Percentiles rank a stretch among this genome's conserved stretches.
Evolutionary conservation across 2,113 vertebrate genomes (phyloP).

Genomic region (rat (Rattus norvegicus)): DNA sequence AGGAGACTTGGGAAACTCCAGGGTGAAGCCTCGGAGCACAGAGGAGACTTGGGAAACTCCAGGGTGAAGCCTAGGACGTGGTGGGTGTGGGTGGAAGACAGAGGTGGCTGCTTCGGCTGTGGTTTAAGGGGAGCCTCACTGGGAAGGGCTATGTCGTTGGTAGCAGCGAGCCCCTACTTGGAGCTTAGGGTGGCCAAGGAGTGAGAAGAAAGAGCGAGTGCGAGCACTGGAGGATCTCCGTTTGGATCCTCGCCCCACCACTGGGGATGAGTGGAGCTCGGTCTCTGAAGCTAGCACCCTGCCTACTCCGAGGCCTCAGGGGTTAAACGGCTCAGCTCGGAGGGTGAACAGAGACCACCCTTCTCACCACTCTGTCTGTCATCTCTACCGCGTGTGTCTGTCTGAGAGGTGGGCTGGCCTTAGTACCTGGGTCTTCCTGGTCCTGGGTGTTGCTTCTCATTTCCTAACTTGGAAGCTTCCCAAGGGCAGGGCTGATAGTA

Average conservation of each 20-base stretch:
- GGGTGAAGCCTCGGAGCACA: background rate
- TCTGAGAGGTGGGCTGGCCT: background rate
- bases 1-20: background rate
- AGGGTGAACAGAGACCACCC: background rate
- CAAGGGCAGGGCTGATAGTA: conserved; percentile 39
- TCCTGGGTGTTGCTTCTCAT: background rate
- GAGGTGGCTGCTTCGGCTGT: background rate
- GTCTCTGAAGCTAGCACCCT: background rate
- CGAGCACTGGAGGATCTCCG: background rate
- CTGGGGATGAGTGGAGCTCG: background rate
- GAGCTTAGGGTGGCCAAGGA: background rate
- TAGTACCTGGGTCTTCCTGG: background rate
- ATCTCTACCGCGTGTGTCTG: background rate
- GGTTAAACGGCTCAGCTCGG: conserved; percentile 16
- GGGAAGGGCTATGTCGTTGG: background rate
- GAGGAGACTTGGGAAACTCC: background rate
- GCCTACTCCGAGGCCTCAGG: background rate
- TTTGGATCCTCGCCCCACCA: background rate
- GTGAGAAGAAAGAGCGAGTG: background rate
- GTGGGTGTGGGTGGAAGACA: background rate
- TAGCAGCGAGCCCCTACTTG: too few species aligned
- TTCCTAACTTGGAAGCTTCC: conserved; percentile 34
- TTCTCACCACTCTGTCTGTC: background rate
- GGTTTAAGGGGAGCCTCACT: background rate
- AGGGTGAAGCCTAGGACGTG: background rate